A percentile compares a stretch with the other conserved stretches of the same genome.
Conservation (phyloP, 1,140 invertebrate genomes). For the Sinella curviseta region DNA sequence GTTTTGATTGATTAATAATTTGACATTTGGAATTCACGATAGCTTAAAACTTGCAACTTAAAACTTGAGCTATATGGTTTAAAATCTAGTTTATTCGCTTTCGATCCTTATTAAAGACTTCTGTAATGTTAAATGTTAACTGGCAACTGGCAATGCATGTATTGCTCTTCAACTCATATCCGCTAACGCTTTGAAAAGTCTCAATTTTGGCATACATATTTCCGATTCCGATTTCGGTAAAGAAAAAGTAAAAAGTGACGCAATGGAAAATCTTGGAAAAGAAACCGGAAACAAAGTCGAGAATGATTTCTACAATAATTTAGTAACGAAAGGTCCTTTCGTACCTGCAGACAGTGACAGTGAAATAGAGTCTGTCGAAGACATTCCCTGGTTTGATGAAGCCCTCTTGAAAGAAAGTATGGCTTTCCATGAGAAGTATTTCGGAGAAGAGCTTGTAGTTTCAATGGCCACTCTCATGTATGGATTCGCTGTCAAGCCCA, state of each 20-base stretch:
- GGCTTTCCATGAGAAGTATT: not conserved
- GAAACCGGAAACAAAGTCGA: conserved; percentile 12
- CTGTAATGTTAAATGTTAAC: too few relatives aligned
- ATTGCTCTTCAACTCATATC: too few relatives aligned
- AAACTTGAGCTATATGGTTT: too few relatives aligned
- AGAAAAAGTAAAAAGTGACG: not conserved
- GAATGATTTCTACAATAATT: conserved; percentile 18
- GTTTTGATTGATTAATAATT: too few relatives aligned
- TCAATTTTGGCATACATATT: too few relatives aligned
- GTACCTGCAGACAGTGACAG: conserved; percentile 29
- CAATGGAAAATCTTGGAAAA: not conserved
- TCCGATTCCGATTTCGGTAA: too few relatives aligned
- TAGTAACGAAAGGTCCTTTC: conserved; percentile 36
- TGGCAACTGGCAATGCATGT: too few relatives aligned
- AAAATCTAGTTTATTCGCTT: too few relatives aligned
- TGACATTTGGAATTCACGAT: too few relatives aligned
- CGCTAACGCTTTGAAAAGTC: too few relatives aligned
- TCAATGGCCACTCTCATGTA: not conserved
- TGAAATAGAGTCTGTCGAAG: not conserved
- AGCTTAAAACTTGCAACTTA: too few relatives aligned
- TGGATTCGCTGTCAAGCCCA: conserved; percentile 26
- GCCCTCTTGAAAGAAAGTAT: conserved; percentile 23
- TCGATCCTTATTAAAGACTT: too few relatives aligned
- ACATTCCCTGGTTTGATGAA: conserved; percentile 32
- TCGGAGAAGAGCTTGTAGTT: conserved; percentile 9